Evolutionary conservation across 2,888 invertebrate genomes (phyloP), one percentile per base, ranked within the genome.

Genomic region (Agonum fuliginosum): DNA sequence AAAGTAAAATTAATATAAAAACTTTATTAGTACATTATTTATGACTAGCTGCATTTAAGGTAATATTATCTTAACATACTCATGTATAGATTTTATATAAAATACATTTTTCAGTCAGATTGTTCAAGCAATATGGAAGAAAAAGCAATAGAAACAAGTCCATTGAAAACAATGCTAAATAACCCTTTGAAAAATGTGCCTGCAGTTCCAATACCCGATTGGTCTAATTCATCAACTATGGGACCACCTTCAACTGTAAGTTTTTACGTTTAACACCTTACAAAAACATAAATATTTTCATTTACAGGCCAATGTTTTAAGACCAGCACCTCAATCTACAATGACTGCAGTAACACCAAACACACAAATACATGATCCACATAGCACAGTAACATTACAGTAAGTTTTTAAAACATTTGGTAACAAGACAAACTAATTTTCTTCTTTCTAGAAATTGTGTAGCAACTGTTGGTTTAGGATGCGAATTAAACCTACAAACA

Each of bases 381-480:
- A 91, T 80, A 89, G 87, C 81, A 86, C 88, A 71, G 89, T 91
- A 41, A 86, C 84, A 8, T 80, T 87, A 74, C 86, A 87, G 87
- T 87, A 83, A 82, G 85, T 72, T 41, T 12, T 5, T 17, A 34
- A 5, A 48, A 1, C 8, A 19, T n/a, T 14, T 12, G 2, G 6
- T 34, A 41, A 37, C 12, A 20, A 4, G 2, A 8, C 14, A 14
- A 6, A 10, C 19, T 4, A 30, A 30, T 17, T 30, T 30, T 6
- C 6, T 69, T 78, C 80, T 67, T 89, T 89, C 58, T 84, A 94
- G 94, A 84, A 95, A 95, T 84, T 94, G 95, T 83, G 95, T 95
- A 0, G 92, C 94, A 20, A 95, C 95, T 3, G 93, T 95, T 0
- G 92, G 92, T 82, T 87, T 95, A 79, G 91, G 91, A 14, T 93